Percentiles rank a stretch among this genome's conserved stretches.
phyloP scores from a whole-genome alignment of 1,140 invertebrate species.

The Thaumatotibia leucotreta region DNA sequence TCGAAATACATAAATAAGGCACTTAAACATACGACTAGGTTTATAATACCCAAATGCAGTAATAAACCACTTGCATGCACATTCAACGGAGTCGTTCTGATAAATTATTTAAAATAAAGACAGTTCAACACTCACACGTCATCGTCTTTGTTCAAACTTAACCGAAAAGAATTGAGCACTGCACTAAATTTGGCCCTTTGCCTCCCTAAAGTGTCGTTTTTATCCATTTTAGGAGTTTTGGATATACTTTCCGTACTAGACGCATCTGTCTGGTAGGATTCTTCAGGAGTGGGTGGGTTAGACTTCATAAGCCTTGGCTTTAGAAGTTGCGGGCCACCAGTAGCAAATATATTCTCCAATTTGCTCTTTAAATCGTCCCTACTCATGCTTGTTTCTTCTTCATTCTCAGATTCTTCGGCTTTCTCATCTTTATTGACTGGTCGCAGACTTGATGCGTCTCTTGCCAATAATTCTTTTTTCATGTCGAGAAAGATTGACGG shows the following conservation, averaged over 20 bases:
- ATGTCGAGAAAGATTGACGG: conserved; percentile 48
- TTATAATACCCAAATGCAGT: conserved; percentile 27
- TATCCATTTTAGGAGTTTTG: conserved; percentile 53
- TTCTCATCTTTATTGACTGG: conserved; percentile 34
- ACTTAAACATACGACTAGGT: conserved; percentile 54
- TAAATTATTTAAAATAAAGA: not conserved
- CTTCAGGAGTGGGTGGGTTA: conserved; percentile 60
- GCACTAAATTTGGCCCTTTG: conserved; percentile 61
- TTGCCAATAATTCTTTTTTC: conserved; percentile 51
- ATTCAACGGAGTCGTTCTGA: not conserved
- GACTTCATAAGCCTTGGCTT: conserved; percentile 57
- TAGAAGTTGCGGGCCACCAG: conserved; percentile 48
- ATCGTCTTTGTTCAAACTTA: conserved; percentile 59
- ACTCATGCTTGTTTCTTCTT: conserved; percentile 49
- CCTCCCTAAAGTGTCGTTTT: conserved; percentile 60
- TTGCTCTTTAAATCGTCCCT: conserved; percentile 60
- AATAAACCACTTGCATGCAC: conserved; percentile 16
- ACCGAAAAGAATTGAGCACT: conserved; percentile 60
- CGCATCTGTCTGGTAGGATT: conserved; percentile 48
- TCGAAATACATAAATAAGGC: conserved; percentile 40
- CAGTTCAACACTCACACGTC: conserved; percentile 31
- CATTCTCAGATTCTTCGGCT: conserved; percentile 23
- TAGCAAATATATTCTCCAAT: conserved; percentile 57
- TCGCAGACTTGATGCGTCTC: conserved; percentile 35
- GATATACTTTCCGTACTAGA: conserved; percentile 56